Base-by-base conservation (phyloP, 2,113 vertebrate genomes). In the Cisticola juncidis region DNA sequence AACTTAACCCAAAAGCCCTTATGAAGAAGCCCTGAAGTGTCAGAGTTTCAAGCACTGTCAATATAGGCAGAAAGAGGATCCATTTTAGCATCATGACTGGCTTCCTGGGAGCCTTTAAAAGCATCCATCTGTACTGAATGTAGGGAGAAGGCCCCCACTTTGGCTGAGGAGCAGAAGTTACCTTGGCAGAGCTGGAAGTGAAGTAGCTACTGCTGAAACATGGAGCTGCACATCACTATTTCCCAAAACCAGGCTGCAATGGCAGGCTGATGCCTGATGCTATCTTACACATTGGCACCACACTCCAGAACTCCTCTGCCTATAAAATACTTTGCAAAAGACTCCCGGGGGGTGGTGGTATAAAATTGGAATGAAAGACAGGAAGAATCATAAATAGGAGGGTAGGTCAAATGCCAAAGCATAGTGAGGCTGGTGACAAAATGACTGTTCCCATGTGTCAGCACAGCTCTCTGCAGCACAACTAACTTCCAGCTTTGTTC, bases 401-500 rank as follows among this genome's bases (percentile, higher is more conserved):
- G 33, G 42, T 77, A 88, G 87, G 74, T 95, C 87, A 69, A 79
- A 77, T 70, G 82, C 50, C 4, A 12, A 88, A 92, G 36, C 24
- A 33, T 66, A 68, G 40, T 73, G 51, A 83, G 51, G 18, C 45
- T 88, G 85, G 78, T 90, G 68, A 64, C 92, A 94, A 88, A 95
- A 68, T 88, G 38, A 81, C 82, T 90, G 71, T 45, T 95, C 74
- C 66, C 92, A 86, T 70, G 62, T 82, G 93, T 66, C 93, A 90
- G 79, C 58, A 36, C 9, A 85, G 11, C 14, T 90, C 44, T 87
- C 58, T 65, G 31, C 47, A 62, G 64, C 66, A 79, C 66, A 94
- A 62, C 77, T 77, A 79, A 77, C 62, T 80, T 92, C 57, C 81
- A 92, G 91, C 91, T 94, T 94, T 90, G 23, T 84, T 94, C 62